Base-by-base conservation (phyloP, 2,888 invertebrate species). In the Brenthis daphne region DNA sequence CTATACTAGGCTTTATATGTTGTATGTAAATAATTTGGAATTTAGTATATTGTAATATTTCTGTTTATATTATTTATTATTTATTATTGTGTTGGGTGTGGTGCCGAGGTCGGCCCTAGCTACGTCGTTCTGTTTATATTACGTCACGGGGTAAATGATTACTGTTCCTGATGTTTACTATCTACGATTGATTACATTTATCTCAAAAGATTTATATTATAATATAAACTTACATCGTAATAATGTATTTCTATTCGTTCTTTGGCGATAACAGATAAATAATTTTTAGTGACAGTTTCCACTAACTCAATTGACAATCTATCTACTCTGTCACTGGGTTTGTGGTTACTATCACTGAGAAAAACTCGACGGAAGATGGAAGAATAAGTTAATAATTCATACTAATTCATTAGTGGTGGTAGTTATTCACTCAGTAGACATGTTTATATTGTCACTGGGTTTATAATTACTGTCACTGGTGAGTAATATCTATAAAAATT, bases 251-350 rank as follows among this genome's bases (percentile, higher is more conserved):
- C 8, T 43, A 43, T 11, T 43, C 8, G 20, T 20, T 20, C 20
- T 20, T 20, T 20, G 1, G 20, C 20, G 20, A 20, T 20, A 8
- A 5, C 37, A 37, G 37, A 37, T 37, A 37, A 37, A 6, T 37
- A 6, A 37, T 37, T 37, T 37, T 37, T 37, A 37, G 37, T 43
- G 37, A 43, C 3, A n/a, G 65, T 63, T 16, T 51, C 72, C 70
- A 70, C 55, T 69, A 55, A 56, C 66, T 54, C 72, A 77, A 72
- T 69, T 71, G 68, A 64, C 73, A 72, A 71, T 8, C 11, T 64
- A 71, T 14, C 43, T 13, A 12, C 50, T 64, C 58, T 58, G 69
- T 71, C 65, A 79, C 77, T 77, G 76, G 77, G 76, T 75, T 56
- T 60, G 33, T 73, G 79, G 74, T 73, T 70, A 57, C 71, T 70